Percentiles rank a stretch among this genome's conserved stretches.
Evolutionary conservation across 2,797 vertebrate genomes (phyloP).

Genomic region (Artibeus lituratus): DNA sequence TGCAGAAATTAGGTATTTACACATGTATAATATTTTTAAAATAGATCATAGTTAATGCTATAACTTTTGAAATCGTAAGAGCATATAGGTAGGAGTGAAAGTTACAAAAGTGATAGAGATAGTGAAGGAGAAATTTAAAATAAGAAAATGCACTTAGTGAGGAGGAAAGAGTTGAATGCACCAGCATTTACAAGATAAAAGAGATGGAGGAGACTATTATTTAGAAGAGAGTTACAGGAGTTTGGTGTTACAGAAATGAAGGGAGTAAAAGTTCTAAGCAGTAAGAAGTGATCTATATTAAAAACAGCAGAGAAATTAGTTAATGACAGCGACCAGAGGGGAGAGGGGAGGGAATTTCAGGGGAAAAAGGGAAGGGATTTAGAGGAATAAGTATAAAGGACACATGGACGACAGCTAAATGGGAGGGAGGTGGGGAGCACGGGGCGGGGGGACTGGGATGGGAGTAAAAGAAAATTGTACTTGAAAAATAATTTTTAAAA

Average conservation of each 20-base stretch:
- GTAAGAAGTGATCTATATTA: not conserved
- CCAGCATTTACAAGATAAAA: not conserved
- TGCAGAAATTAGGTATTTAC: not conserved
- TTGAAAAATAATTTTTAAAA: no score
- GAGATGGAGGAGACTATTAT: not conserved
- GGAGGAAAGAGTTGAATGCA: not conserved
- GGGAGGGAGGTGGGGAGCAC: no score
- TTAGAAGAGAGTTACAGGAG: not conserved
- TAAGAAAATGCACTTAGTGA: not conserved
- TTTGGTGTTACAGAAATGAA: not conserved
- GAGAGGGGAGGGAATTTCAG: no score
- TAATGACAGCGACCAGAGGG: no score
- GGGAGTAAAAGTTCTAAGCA: not conserved
- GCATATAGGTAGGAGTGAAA: not conserved
- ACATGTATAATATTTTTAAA: not conserved
- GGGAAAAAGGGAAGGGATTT: no score
- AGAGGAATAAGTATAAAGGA: no score
- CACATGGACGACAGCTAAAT: no score
- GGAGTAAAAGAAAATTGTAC: no score
- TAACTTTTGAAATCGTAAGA: not conserved
- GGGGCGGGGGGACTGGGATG: no score
- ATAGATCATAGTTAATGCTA: not conserved
- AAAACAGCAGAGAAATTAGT: not conserved
- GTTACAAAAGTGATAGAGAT: not conserved
- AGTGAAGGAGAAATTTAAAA: not conserved